Percentiles rank a stretch among this genome's conserved stretches.
phyloP scores from a whole-genome alignment of 2,113 vertebrate species.

The Saccopteryx bilineata region DNA sequence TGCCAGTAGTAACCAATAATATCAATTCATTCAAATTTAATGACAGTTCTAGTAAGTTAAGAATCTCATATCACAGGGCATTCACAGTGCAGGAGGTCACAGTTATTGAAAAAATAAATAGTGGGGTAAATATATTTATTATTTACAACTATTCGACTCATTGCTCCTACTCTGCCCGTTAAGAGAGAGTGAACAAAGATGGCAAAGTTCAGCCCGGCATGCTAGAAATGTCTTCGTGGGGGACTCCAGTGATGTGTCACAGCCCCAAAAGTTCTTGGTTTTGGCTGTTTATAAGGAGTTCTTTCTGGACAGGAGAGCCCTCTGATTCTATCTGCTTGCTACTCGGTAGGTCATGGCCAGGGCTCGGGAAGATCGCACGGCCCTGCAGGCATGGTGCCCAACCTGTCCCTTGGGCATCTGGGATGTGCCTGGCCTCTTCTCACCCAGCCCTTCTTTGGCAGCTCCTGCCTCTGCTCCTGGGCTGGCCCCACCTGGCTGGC shows the following conservation, averaged over 20 bases:
- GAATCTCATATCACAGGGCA: constrained; percentile 95
- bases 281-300: not conserved
- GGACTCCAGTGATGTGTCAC: constrained; percentile 37
- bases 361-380: not conserved
- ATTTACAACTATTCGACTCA: constrained; percentile 88
- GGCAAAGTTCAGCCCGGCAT: constrained; percentile 7
- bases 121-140: constrained; percentile 87
- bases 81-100: constrained; percentile 99
- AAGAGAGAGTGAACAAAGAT: constrained; percentile 73
- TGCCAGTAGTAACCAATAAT: constrained; percentile 88
- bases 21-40: constrained; percentile 86
- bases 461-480: not conserved
- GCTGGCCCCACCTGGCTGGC: constrained; percentile 26
- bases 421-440: not conserved
- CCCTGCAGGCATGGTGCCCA: not conserved
- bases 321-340: not conserved
- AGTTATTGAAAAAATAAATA: constrained; percentile 93
- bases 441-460: not conserved
- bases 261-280: constrained; percentile 56
- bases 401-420: not conserved
- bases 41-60: constrained; percentile 92
- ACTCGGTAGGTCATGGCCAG: not conserved
- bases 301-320: not conserved
- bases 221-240: constrained; percentile 41
- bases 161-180: constrained; percentile 83